Percentiles rank a stretch among this genome's conserved stretches.
Evolutionary conservation across 2,888 invertebrate genomes (phyloP).

Genomic region (Alcis repandata): DNA sequence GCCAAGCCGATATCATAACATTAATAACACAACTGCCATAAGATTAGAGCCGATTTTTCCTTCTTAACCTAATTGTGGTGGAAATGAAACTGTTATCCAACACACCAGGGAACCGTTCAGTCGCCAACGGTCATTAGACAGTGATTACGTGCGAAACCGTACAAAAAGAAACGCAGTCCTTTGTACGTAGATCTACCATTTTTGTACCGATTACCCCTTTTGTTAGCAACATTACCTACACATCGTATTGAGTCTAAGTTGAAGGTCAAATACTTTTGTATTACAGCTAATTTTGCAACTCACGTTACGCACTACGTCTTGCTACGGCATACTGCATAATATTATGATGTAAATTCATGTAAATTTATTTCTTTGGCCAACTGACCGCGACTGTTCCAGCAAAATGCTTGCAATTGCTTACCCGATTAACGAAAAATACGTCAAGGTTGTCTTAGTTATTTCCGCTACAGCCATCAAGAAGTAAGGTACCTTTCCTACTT

Average conservation of each 20-base stretch:
- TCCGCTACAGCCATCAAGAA: not conserved
- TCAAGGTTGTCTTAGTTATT: not conserved
- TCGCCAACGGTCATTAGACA: constrained; percentile 40
- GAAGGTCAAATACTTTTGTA: constrained; percentile 19
- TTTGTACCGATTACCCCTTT: constrained; percentile 13
- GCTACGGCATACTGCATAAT: constrained; percentile 17
- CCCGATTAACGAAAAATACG: not conserved
- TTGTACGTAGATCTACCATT: not conserved
- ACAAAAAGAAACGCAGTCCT: constrained; percentile 15
- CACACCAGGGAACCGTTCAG: constrained; percentile 22
- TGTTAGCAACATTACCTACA: not conserved
- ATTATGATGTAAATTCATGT: constrained; percentile 30
- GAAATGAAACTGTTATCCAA: constrained; percentile 38
- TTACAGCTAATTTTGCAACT: constrained; percentile 20
- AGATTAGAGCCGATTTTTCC: constrained; percentile 8
- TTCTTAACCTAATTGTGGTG: constrained; percentile 15
- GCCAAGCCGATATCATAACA: too few relatives aligned
- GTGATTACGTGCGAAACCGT: constrained; percentile 44
- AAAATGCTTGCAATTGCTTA: constrained; percentile 5
- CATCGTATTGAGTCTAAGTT: constrained; percentile 15
- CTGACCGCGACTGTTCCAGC: constrained; percentile 11
- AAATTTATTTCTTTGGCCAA: constrained; percentile 20
- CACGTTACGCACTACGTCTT: constrained; percentile 10
- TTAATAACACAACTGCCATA: too few relatives aligned
- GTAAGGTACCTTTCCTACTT: not conserved